Evolutionary conservation across 1,140 invertebrate species (phyloP), one percentile per base, ranked within the genome.

Genomic region (Neodiprion virginianus): DNA sequence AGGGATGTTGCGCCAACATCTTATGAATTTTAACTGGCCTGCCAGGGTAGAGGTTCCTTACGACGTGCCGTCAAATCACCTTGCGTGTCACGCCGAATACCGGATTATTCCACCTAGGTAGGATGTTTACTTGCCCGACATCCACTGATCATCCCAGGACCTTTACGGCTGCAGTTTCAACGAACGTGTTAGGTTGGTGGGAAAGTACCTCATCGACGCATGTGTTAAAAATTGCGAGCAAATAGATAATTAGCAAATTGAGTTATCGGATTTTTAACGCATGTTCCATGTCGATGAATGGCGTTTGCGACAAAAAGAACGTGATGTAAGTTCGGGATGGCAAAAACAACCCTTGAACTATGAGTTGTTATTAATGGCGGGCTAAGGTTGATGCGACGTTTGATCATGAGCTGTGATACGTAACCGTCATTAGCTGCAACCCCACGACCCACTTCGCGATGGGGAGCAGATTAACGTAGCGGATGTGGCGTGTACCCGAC

Each of bases 361-460:
- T 61, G 53, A 61, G n/a, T 12, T 8, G 53, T 61, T 61, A 61
- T 61, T 61, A 61, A 61, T 61, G 53, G 53, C 53, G 53, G 53
- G 11, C n/a, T 14, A 8, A 61, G 53, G 53, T 61, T 61, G 53
- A 61, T 61, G 53, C 53, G 53, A 61, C 53, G 53, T 61, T 61
- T 61, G 53, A 61, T 61, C n/a, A 17, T 8, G 53, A 17, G 53
- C 53, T 12, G 11, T 8, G 53, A 61, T 61, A 61, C 53, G 53
- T 61, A 61, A 61, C 53, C 53, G 53, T 61, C 53, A 61, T 61
- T 61, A 61, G 53, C 53, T 17, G 28, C 28, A 61, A 61, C 53
- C 8, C 53, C 8, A 14, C 53, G 53, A 61, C 53, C 53, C 53
- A 61, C 53, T 61, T 61, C 11, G 53, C 53, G 53, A 61, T 61